Percentiles rank a stretch among this genome's conserved stretches.
Evolutionary conservation across 2,888 invertebrate species (phyloP).

Genomic region (Dusona sp.): DNA sequence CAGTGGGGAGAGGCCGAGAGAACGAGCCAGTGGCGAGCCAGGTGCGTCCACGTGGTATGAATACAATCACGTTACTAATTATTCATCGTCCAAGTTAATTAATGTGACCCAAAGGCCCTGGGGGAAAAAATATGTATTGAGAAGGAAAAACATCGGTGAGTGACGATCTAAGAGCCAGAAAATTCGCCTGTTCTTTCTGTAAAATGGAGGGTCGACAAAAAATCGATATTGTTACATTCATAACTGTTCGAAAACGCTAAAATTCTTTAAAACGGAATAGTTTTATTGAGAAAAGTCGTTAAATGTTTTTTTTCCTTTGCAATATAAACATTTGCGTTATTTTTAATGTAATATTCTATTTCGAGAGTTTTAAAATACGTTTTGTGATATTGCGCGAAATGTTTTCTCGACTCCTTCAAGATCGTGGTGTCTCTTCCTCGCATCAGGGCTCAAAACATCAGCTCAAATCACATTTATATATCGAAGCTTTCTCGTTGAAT

Average conservation of each 20-base stretch:
- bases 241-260: background rate
- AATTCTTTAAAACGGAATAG: background rate
- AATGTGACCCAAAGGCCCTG: background rate
- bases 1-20: conserved; percentile 85
- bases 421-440: background rate
- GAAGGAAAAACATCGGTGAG: background rate
- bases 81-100: conserved; percentile 38
- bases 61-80: conserved; percentile 81
- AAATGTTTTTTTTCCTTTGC: no score
- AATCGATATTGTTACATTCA: background rate
- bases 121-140: background rate
- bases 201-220: background rate
- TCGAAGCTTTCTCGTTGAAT: conserved; percentile 69
- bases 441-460: conserved; percentile 36
- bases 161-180: background rate
- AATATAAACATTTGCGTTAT: background rate
- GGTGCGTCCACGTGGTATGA: conserved; percentile 85
- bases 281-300: no score
- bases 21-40: conserved; percentile 84
- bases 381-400: background rate
- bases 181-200: background rate
- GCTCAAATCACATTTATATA: conserved; percentile 57
- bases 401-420: background rate
- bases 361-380: background rate
- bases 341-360: background rate